Base-by-base conservation (phyloP, 2,797 vertebrate species). In the Ispidina lecontei region DNA sequence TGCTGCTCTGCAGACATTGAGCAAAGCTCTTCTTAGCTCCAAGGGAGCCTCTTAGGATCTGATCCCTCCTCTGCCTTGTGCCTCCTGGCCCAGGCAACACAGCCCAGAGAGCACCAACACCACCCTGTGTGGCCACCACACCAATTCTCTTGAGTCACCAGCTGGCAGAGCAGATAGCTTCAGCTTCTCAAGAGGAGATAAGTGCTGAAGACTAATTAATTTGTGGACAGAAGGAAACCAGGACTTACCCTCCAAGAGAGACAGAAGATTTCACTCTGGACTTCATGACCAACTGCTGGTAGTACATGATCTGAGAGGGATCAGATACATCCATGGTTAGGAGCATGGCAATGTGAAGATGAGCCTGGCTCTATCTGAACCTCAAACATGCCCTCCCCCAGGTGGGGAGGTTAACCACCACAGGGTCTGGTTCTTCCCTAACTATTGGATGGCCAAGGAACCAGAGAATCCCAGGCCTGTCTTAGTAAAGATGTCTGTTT, bases 181-280 rank as follows among this genome's bases (percentile, higher is more conserved):
- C 60, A 81, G 39, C 86, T 73, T 70, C 82, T 93, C 70, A 46
- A 83, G 43, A 78, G 68, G 56, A 81, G 60, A 83, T 81, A 71
- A 80, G 90, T 3, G 7, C 54, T 15, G 35, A 49, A 59, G 49
- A 70, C 84, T 94, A 93, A 96, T 91, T 72, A 92, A 59, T 14
- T 28, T 62, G 87, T 76, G 51, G 85, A 91, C 60, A 94, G 89
- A 86, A 93, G 77, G 60, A 93, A 93, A 69, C 55, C 35, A 69
- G 78, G 46, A 97, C 99, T 94, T 98, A 99, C 99, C 98, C 99
- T 96, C 98, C 98, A 3, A 99, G 97, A 63, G 99, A 99, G 95
- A 99, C 99, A 0, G 99, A 99, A n/a, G 99, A 99, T 97, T 99
- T 99, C 94, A 99, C 99, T 64, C 98, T 98, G 95, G 99, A 98